Conservation (phyloP, 1,140 invertebrate species). For the Daktulosphaira vitifoliae region DNA sequence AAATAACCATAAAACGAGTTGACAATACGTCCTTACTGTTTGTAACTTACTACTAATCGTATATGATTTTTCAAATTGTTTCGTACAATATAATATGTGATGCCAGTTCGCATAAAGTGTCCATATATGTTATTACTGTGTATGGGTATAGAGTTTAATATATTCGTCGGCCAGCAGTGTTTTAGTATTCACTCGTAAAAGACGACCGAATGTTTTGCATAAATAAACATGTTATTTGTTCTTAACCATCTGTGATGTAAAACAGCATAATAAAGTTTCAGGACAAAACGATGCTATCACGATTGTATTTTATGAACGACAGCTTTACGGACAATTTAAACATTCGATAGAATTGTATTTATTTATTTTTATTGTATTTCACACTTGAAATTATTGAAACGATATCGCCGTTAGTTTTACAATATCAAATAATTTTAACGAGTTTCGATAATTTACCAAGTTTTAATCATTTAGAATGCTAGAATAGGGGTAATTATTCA, state of each 20-base stretch:
- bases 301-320: slow-evolving; percentile 24
- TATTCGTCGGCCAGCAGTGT: not conserved
- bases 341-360: slow-evolving; percentile 14
- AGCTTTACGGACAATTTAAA: slow-evolving; percentile 17
- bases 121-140: too few species aligned
- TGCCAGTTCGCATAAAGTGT: too few species aligned
- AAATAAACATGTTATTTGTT: slow-evolving; percentile 32
- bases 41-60: too few species aligned
- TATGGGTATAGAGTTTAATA: not conserved
- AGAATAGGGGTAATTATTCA: too few species aligned
- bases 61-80: too few species aligned
- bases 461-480: too few species aligned
- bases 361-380: slow-evolving; percentile 2
- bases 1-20: too few species aligned
- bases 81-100: too few species aligned
- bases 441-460: not conserved
- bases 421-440: slow-evolving; percentile 7
- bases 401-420: not conserved
- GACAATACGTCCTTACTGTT: too few species aligned
- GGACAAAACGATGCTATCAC: slow-evolving; percentile 31
- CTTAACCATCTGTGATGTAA: slow-evolving; percentile 2
- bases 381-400: not conserved
- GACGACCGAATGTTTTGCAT: slow-evolving; percentile 23
- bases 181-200: slow-evolving; percentile 12
- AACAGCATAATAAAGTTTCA: slow-evolving; percentile 32